Percentiles rank a stretch among this genome's conserved stretches.
Evolutionary conservation across 2,797 vertebrate genomes (phyloP).

Genomic region (Micropoecilia bifurca): DNA sequence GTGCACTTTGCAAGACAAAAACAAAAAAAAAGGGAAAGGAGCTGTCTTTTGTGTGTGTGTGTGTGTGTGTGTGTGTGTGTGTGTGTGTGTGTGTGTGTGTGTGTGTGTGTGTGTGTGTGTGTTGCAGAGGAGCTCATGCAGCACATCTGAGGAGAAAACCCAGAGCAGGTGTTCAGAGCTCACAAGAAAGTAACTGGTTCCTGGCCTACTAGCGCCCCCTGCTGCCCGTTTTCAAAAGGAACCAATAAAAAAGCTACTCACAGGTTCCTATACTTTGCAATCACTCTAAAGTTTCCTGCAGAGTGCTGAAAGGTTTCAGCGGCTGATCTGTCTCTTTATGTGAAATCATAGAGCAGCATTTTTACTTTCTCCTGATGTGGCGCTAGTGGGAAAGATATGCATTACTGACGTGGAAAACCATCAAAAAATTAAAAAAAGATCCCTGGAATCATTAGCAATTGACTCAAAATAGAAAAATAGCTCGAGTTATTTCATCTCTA

Average conservation of each 20-base stretch:
- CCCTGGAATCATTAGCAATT: slow-evolving; percentile 54
- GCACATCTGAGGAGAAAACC: slow-evolving; percentile 46
- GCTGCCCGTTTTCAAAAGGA: slow-evolving; percentile 48
- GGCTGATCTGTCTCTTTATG: slow-evolving; percentile 39
- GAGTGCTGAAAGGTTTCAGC: slow-evolving; percentile 41
- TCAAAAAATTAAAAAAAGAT: slow-evolving; percentile 54
- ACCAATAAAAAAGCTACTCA: not conserved
- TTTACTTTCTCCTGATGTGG: slow-evolving; percentile 12
- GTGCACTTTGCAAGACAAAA: slow-evolving; percentile 29
- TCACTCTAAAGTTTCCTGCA: slow-evolving; percentile 33
- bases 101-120: slow-evolving; percentile 16
- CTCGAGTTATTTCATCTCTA: slow-evolving; percentile 34
- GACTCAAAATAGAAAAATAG: slow-evolving; percentile 55
- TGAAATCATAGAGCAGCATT: slow-evolving; percentile 35
- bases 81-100: slow-evolving; percentile 15
- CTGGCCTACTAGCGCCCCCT: slow-evolving; percentile 80
- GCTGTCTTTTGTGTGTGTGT: slow-evolving; percentile 14
- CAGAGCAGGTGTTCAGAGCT: slow-evolving; percentile 38
- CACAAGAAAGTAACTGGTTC: slow-evolving; percentile 46
- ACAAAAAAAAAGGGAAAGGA: slow-evolving; percentile 12
- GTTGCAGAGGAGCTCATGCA: slow-evolving; percentile 41
- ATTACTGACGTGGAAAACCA: slow-evolving; percentile 57
- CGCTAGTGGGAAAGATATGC: slow-evolving; percentile 46
- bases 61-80: slow-evolving; percentile 6
- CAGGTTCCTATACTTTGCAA: slow-evolving; percentile 12